Evolutionary conservation across 2,797 vertebrate species (phyloP).

Genomic region (Anabas testudineus): DNA sequence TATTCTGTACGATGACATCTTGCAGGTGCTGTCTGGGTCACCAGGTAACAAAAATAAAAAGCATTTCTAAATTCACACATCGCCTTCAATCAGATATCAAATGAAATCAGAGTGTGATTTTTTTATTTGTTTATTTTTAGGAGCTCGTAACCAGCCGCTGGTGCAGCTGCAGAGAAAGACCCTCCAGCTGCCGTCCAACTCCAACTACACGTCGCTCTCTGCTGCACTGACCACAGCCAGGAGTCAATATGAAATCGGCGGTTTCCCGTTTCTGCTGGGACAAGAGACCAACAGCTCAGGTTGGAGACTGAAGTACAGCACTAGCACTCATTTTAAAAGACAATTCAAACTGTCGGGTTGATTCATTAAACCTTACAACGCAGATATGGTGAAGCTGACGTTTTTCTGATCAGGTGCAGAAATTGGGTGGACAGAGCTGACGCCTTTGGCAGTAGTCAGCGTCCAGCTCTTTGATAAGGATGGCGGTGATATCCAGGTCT

Average conservation of each 20-base stretch:
- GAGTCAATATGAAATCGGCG: conserved; percentile 88
- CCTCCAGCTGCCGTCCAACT: conserved; percentile 87
- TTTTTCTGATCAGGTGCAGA: conserved; percentile 80
- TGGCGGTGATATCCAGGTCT: conserved; percentile 88
- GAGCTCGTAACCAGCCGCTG: conserved; percentile 92
- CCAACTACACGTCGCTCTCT: conserved; percentile 92
- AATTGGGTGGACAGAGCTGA: conserved; percentile 91
- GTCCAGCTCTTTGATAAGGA: conserved; percentile 91
- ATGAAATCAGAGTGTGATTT: background rate
- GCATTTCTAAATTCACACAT: background rate
- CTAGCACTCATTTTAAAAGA: no score
- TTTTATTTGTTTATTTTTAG: conserved; percentile 78
- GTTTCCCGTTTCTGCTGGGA: conserved; percentile 94
- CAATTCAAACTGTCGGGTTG: background rate
- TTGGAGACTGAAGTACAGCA: conserved; percentile 51
- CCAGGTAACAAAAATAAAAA: conserved; percentile 86
- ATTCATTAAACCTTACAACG: background rate
- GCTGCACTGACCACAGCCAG: conserved; percentile 91
- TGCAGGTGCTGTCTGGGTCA: conserved; percentile 94
- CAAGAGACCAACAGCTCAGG: conserved; percentile 90
- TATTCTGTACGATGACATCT: conserved; percentile 95
- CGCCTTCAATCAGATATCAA: background rate
- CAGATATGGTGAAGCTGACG: background rate
- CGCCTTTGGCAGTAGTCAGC: conserved; percentile 90
- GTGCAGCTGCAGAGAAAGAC: conserved; percentile 93